Percentiles rank a stretch among this genome's conserved stretches.
Conservation (phyloP, 1,140 invertebrate species). For the Chymomyza costata region DNA sequence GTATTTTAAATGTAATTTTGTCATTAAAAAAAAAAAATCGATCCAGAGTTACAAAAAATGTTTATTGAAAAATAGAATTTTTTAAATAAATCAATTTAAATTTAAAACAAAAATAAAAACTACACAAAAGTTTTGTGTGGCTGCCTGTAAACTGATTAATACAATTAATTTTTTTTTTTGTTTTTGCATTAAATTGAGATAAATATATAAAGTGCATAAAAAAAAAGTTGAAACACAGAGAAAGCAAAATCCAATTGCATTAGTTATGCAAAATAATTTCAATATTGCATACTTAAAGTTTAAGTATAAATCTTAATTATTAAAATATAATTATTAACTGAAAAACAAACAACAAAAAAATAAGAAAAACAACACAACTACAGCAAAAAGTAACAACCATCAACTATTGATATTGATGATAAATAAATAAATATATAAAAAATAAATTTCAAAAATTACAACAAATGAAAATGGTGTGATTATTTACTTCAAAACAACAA, state of each 20-base stretch:
- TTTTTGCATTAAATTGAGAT: conserved; percentile 27
- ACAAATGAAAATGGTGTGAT: conserved; percentile 5
- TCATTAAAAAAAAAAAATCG: conserved; percentile 20
- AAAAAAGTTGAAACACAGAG: conserved; percentile 17
- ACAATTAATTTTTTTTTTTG: conserved; percentile 36
- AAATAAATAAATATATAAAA: conserved; percentile 46
- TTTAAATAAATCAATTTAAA: conserved; percentile 57
- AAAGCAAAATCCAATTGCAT: conserved; percentile 43
- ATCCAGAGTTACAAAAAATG: conserved; percentile 24
- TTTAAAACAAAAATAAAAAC: conserved; percentile 38
- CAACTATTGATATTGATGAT: conserved; percentile 57
- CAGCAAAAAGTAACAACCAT: conserved; percentile 54
- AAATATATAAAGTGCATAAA: conserved; percentile 18
- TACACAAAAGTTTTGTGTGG: conserved; percentile 14
- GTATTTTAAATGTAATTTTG: conserved; percentile 43
- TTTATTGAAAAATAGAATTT: conserved; percentile 53
- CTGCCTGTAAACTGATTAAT: conserved; percentile 8
- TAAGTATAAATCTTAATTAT: conserved; percentile 70
- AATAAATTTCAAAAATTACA: conserved; percentile 69
- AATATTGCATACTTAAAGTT: conserved; percentile 13
- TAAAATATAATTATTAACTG: conserved; percentile 39
- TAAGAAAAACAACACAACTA: conserved; percentile 60
- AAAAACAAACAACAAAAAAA: conserved; percentile 36
- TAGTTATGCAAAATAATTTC: conserved; percentile 18
- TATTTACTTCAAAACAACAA: no score